A percentile compares a stretch with the other conserved stretches of the same genome.
Evolutionary conservation across 1,140 invertebrate species (phyloP).

Genomic region (Parasteatoda tepidariorum): DNA sequence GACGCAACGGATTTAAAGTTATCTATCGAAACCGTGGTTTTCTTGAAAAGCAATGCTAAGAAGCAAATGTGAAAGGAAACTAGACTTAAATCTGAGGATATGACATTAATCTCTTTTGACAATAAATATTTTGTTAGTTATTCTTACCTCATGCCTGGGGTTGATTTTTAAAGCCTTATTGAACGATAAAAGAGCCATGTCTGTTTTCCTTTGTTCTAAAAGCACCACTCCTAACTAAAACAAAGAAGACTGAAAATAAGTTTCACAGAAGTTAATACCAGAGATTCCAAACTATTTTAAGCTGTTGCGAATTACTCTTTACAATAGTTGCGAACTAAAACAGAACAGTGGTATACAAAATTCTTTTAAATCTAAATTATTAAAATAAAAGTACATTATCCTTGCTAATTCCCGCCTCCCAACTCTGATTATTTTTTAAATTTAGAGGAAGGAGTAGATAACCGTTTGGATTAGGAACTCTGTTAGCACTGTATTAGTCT

Average conservation of each 20-base stretch:
- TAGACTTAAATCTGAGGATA: not conserved
- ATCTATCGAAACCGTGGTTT: not conserved
- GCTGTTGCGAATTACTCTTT: not conserved
- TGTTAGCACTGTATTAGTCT: too few species aligned
- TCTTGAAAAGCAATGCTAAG: not conserved
- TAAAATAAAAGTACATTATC: too few species aligned
- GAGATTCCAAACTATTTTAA: not conserved
- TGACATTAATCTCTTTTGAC: too few species aligned
- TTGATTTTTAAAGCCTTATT: slow-evolving; percentile 93
- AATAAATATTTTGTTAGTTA: too few species aligned
- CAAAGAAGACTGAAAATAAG: slow-evolving; percentile 22
- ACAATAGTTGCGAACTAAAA: too few species aligned
- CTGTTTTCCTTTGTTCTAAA: slow-evolving; percentile 89
- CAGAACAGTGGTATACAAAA: too few species aligned
- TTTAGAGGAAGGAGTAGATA: too few species aligned
- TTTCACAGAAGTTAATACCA: not conserved
- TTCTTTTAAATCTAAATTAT: too few species aligned
- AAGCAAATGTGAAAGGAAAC: not conserved
- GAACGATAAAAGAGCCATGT: slow-evolving; percentile 89
- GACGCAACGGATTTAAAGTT: not conserved
- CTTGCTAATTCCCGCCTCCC: too few species aligned
- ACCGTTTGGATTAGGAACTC: too few species aligned
- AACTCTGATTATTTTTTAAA: too few species aligned
- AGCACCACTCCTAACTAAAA: slow-evolving; percentile 91
- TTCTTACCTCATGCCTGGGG: slow-evolving; percentile 80